Evolutionary conservation across 2,797 vertebrate genomes (phyloP).

Genomic region (Chromis chromis): DNA sequence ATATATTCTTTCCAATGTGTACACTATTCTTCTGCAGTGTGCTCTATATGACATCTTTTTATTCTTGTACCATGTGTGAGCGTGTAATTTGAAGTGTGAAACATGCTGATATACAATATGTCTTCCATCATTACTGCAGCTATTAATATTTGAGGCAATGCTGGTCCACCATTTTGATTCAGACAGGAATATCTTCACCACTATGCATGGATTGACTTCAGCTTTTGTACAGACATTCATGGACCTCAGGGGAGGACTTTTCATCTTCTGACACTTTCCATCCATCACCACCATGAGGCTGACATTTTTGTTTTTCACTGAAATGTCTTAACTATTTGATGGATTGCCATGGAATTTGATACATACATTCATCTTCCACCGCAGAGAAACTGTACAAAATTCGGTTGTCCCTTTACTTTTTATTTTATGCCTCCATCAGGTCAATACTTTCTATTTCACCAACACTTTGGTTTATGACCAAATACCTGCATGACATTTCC

Average conservation of each 20-base stretch:
- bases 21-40: not conserved
- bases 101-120: not conserved
- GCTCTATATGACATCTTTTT: not conserved
- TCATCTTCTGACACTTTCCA: not conserved
- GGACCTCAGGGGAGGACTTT: not conserved
- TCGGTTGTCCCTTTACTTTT: too few relatives aligned
- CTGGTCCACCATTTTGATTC: not conserved
- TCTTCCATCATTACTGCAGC: constrained; percentile 2
- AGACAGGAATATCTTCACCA: not conserved
- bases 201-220: not conserved
- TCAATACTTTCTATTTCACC: too few relatives aligned
- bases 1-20: not conserved
- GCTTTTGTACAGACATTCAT: not conserved
- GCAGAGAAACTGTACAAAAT: too few relatives aligned
- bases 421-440: too few relatives aligned
- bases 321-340: not conserved
- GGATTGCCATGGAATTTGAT: too few relatives aligned
- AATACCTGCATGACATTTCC: too few relatives aligned
- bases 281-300: not conserved
- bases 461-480: too few relatives aligned
- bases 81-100: constrained; percentile 7
- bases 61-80: not conserved
- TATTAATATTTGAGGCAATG: not conserved
- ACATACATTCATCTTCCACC: too few relatives aligned
- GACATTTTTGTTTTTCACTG: not conserved